phyloP scores from a whole-genome alignment of 2,797 vertebrate species.

The Harpagifer antarcticus region DNA sequence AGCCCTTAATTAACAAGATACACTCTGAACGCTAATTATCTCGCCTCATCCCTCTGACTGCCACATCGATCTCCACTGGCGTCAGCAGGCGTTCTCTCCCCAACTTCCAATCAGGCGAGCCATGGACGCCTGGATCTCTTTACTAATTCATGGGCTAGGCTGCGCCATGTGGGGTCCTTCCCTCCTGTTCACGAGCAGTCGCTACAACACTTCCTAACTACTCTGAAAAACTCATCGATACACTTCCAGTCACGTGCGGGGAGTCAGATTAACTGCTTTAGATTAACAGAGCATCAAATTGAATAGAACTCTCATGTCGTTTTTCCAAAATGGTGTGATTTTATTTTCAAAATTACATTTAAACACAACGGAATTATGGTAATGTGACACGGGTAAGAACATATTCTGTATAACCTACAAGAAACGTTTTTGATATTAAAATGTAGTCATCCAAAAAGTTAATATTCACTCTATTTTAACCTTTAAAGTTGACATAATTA shows the following conservation, averaged over 20 bases:
- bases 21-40: slow-evolving; percentile 97
- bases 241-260: slow-evolving; percentile 44
- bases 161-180: slow-evolving; percentile 78
- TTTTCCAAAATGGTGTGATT: background rate
- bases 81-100: slow-evolving; percentile 85
- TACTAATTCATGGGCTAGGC: slow-evolving; percentile 86
- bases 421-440: background rate
- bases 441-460: background rate
- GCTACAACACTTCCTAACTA: slow-evolving; percentile 63
- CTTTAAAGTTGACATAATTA: background rate
- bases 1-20: slow-evolving; percentile 99
- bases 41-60: slow-evolving; percentile 91
- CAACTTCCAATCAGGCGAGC: slow-evolving; percentile 87
- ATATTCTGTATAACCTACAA: background rate
- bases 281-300: background rate
- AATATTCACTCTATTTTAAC: background rate
- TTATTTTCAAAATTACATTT: background rate
- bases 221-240: slow-evolving; percentile 55
- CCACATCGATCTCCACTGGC: slow-evolving; percentile 93
- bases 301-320: background rate
- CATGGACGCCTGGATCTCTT: slow-evolving; percentile 82
- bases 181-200: slow-evolving; percentile 73
- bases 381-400: background rate
- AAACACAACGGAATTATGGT: background rate
- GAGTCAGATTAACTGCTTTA: background rate